Percentiles rank a stretch among this genome's conserved stretches.
phyloP scores from a whole-genome alignment of 2,888 invertebrate genomes.

The Rhagophthalmus giganteus region DNA sequence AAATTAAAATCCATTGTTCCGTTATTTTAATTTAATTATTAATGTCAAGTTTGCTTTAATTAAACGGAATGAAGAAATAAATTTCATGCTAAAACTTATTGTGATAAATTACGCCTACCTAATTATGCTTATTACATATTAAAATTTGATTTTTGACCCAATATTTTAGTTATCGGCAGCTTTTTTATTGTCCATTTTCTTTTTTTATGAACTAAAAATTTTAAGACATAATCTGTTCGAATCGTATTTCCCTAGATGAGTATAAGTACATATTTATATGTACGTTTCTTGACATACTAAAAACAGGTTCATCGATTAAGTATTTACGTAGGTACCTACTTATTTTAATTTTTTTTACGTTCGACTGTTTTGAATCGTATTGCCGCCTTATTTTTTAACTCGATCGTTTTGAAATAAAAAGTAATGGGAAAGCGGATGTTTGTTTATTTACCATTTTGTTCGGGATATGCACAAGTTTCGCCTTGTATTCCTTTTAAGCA shows the following conservation, averaged over 20 bases:
- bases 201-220: no score
- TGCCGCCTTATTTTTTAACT: no score
- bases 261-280: slow-evolving; percentile 13
- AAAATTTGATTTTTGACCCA: no score
- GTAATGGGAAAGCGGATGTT: not conserved
- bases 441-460: slow-evolving; percentile 17
- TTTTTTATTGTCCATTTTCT: no score
- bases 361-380: no score
- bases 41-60: not conserved
- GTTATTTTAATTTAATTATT: not conserved
- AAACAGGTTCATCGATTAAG: slow-evolving; percentile 27
- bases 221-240: slow-evolving; percentile 19
- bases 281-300: slow-evolving; percentile 17
- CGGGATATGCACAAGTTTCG: slow-evolving; percentile 14
- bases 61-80: not conserved
- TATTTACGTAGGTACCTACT: slow-evolving; percentile 10
- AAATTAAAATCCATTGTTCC: not conserved
- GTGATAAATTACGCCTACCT: no score
- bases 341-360: no score
- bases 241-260: slow-evolving; percentile 10
- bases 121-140: no score
- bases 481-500: slow-evolving; percentile 19
- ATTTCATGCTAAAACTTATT: not conserved
- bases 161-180: no score
- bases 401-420: no score